Percentiles rank a stretch among this genome's conserved stretches.
Evolutionary conservation across 2,113 vertebrate species (phyloP).

Genomic region (Lepisosteus osseus): DNA sequence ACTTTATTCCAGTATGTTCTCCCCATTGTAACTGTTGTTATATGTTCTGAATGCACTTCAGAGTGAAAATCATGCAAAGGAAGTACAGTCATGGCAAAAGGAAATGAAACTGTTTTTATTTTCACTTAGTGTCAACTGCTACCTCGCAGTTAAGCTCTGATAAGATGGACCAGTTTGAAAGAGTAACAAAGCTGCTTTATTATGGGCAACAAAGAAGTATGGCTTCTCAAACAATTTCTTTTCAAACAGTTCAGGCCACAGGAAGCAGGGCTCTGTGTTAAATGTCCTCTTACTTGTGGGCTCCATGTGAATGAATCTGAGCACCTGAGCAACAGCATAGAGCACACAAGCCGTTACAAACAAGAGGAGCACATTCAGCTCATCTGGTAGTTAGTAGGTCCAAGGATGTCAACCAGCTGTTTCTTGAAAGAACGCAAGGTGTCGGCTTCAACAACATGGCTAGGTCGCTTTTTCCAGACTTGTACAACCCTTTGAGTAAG

Average conservation of each 20-base stretch:
- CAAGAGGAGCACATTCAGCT: too few relatives aligned
- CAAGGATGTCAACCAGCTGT: too few relatives aligned
- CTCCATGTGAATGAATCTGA: too few relatives aligned
- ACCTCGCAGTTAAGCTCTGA: conserved; percentile 1
- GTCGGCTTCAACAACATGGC: too few relatives aligned
- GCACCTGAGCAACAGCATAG: too few relatives aligned
- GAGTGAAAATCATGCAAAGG: neutral
- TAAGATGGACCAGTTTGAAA: conserved; percentile 6
- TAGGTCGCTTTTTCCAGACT: too few relatives aligned
- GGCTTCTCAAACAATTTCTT: conserved; percentile 2
- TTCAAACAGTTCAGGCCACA: neutral
- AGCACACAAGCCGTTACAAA: too few relatives aligned
- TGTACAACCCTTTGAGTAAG: too few relatives aligned
- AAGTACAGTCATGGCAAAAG: neutral
- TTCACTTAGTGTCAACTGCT: conserved; percentile 3
- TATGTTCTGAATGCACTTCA: neutral
- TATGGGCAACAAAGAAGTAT: conserved; percentile 2
- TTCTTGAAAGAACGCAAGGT: too few relatives aligned
- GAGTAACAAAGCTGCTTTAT: conserved; percentile 9
- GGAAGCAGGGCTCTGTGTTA: neutral
- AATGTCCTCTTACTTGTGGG: neutral
- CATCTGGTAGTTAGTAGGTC: too few relatives aligned
- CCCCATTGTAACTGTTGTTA: neutral
- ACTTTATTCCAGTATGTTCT: too few relatives aligned
- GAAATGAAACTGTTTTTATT: conserved; percentile 9